Percentiles rank a stretch among this genome's conserved stretches.
Evolutionary conservation across 2,113 vertebrate species (phyloP).

Genomic region (Halichoeres trimaculatus): DNA sequence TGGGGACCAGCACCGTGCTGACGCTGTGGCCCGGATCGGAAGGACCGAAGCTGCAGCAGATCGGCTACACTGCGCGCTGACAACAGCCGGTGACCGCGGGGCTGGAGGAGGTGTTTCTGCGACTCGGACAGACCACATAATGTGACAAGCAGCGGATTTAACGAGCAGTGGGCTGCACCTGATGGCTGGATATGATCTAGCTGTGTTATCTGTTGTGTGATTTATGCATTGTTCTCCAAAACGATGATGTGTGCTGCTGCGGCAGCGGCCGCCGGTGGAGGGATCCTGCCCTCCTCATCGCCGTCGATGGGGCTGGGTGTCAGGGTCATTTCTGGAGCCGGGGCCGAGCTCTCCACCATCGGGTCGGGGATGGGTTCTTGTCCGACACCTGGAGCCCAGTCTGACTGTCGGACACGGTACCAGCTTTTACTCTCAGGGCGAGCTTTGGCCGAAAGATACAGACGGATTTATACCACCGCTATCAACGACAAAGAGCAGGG

Average conservation of each 20-base stretch:
- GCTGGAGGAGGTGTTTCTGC: conserved; percentile 58
- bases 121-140: conserved; percentile 49
- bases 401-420: conserved; percentile 93
- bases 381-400: conserved; percentile 80
- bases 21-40: too few species aligned
- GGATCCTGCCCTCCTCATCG: conserved; percentile 86
- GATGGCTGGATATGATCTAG: conserved; percentile 57
- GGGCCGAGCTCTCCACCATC: conserved; percentile 76
- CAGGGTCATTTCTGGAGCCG: conserved; percentile 80
- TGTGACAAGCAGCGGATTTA: conserved; percentile 53
- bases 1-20: too few species aligned
- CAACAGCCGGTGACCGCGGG: conserved; percentile 64
- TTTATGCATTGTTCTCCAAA: conserved; percentile 85
- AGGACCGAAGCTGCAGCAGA: conserved; percentile 3
- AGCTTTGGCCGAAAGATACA: conserved; percentile 94
- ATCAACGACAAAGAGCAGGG: conserved; percentile 95
- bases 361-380: conserved; percentile 83
- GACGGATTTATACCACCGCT: conserved; percentile 94
- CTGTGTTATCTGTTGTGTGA: conserved; percentile 71
- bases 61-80: conserved; percentile 66
- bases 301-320: conserved; percentile 85
- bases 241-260: conserved; percentile 87
- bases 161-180: conserved; percentile 36
- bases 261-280: conserved; percentile 85
- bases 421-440: conserved; percentile 96